Percentiles rank a stretch among this genome's conserved stretches.
These are phyloP conservation scores for Chloropsis cyanopogon DNA, from an alignment of 2,113 vertebrate genomes.

Conservation along the genomic window DNA sequence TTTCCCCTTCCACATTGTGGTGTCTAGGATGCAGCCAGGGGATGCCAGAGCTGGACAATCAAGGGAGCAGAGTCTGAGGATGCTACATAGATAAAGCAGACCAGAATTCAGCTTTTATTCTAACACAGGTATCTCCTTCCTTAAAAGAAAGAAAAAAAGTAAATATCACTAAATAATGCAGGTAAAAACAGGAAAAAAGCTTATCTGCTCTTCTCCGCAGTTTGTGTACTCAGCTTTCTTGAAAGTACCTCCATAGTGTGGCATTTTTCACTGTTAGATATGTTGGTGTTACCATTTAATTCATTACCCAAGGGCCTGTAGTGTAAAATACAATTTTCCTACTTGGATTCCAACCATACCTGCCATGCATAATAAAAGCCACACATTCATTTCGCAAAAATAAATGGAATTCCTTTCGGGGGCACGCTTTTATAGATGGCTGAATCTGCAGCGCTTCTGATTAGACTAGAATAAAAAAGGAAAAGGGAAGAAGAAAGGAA, in stretches of 20 bases:
- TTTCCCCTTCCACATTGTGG: neutral
- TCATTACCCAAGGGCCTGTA: slow-evolving; percentile 26
- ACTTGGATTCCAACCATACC: slow-evolving; percentile 46
- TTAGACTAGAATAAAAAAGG: neutral
- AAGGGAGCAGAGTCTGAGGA: neutral
- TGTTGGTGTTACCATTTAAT: neutral
- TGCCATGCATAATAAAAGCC: slow-evolving; percentile 47
- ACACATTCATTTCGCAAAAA: slow-evolving; percentile 20
- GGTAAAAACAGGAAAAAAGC: neutral
- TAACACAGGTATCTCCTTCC: neutral
- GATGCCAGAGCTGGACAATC: neutral
- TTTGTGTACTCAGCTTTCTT: neutral
- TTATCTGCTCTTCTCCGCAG: neutral
- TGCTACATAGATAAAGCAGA: neutral
- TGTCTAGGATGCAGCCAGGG: neutral
- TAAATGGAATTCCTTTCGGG: slow-evolving; percentile 36
- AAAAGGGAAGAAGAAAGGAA: neutral
- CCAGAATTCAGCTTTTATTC: neutral
- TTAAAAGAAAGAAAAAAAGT: neutral
- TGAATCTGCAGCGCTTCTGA: slow-evolving; percentile 4
- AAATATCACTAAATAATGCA: neutral
- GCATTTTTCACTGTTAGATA: neutral
- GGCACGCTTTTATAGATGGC: neutral
- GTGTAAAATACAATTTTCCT: slow-evolving; percentile 54
- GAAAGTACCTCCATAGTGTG: neutral